A percentile compares a stretch with the other conserved stretches of the same genome.
phyloP scores from a whole-genome alignment of 2,797 vertebrate genomes.

The Spinus olivaceus region DNA sequence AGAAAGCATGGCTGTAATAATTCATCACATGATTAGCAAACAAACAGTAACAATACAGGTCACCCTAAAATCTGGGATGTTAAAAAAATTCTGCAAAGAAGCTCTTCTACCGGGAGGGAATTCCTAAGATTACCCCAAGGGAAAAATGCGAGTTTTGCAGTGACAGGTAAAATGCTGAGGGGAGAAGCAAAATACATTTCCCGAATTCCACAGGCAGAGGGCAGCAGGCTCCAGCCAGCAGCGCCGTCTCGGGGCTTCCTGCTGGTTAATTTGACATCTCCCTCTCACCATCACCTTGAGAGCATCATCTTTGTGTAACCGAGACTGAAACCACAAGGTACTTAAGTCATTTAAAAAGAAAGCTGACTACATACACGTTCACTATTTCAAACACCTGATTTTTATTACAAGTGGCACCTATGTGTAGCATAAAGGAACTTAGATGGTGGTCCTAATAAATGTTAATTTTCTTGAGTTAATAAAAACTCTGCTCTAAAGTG shows the following conservation, averaged over 20 bases:
- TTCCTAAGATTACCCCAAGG: background rate
- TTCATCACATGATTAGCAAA: background rate
- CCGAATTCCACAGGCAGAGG: constrained; percentile 70
- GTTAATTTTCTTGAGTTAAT: background rate
- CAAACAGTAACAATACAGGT: background rate
- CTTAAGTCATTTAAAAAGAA: background rate
- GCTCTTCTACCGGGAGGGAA: background rate
- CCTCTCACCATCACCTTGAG: background rate
- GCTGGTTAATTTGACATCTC: background rate
- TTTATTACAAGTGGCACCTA: background rate
- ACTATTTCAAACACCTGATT: background rate
- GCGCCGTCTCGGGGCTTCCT: background rate
- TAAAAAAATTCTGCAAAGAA: background rate
- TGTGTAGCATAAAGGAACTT: background rate
- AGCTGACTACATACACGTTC: background rate
- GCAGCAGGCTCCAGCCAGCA: constrained; percentile 72
- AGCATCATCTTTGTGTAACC: background rate
- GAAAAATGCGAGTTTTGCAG: background rate
- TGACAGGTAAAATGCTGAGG: background rate
- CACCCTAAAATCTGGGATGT: background rate
- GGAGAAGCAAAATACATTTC: constrained; percentile 5
- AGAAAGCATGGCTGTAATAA: background rate
- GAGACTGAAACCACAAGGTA: background rate
- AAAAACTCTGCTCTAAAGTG: constrained; percentile 17
- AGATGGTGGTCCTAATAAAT: background rate